Percentiles rank a stretch among this genome's conserved stretches.
Evolutionary conservation across 2,888 invertebrate genomes (phyloP).

Genomic region (Euplexia lucipara): DNA sequence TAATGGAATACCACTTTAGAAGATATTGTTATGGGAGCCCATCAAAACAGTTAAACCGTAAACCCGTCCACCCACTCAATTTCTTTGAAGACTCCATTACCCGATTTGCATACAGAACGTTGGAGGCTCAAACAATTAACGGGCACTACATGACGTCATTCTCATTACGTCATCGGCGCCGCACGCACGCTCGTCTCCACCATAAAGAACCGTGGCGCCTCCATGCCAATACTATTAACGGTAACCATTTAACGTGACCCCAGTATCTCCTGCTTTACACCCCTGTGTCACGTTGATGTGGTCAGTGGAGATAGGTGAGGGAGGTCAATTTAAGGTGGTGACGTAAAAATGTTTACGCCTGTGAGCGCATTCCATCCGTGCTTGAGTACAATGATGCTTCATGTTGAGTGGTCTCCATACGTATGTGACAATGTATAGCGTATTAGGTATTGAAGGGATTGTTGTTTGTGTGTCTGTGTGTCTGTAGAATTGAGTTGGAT

Average conservation of each 20-base stretch:
- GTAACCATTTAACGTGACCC: conserved; percentile 66
- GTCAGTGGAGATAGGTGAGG: conserved; percentile 42
- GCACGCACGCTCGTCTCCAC: conserved; percentile 74
- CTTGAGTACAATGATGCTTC: conserved; percentile 72
- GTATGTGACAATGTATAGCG: conserved; percentile 32
- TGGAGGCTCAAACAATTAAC: conserved; percentile 62
- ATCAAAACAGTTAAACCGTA: conserved; percentile 7
- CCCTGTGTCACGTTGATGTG: conserved; percentile 56
- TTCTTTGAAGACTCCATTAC: conserved; percentile 38
- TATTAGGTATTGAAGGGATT: conserved; percentile 29
- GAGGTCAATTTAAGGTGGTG: conserved; percentile 48
- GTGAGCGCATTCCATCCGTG: conserved; percentile 61
- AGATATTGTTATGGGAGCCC: conserved; percentile 8
- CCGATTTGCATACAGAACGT: conserved; percentile 49
- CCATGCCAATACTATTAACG: conserved; percentile 67
- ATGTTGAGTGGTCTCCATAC: conserved; percentile 55
- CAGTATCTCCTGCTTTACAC: conserved; percentile 28
- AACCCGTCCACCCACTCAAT: conserved; percentile 16
- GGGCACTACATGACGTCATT: conserved; percentile 67
- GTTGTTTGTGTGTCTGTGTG: not conserved
- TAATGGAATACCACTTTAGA: too few species aligned
- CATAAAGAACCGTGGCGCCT: conserved; percentile 80
- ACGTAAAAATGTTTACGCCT: conserved; percentile 66
- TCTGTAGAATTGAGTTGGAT: not conserved
- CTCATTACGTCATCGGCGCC: conserved; percentile 73